These are phyloP conservation scores for Cantharis rustica DNA, from an alignment of 2,888 invertebrate species.

Conservation along the genomic window DNA sequence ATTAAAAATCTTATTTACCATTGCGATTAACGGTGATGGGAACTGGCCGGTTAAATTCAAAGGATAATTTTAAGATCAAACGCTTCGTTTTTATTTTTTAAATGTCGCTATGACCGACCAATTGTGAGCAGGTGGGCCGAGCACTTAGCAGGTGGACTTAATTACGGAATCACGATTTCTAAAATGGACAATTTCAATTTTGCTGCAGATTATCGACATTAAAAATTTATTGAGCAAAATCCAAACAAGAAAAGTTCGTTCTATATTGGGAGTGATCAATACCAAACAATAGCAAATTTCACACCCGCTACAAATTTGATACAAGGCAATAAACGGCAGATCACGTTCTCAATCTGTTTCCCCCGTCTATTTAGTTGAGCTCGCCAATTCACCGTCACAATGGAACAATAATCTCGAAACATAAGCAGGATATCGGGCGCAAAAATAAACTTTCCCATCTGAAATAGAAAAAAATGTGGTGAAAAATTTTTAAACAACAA, in stretches of 20 bases:
- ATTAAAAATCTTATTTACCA: conserved; percentile 51
- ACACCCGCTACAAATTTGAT: conserved; percentile 39
- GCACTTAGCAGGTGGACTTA: not conserved
- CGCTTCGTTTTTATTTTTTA: not conserved
- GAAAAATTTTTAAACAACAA: not conserved
- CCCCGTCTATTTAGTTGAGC: conserved; percentile 29
- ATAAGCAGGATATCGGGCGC: conserved; percentile 27
- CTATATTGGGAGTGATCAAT: conserved; percentile 1
- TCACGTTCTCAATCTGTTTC: conserved; percentile 39
- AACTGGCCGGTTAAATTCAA: conserved; percentile 48
- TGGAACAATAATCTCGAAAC: conserved; percentile 34
- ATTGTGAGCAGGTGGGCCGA: not conserved
- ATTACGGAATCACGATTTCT: not conserved
- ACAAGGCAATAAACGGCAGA: conserved; percentile 39
- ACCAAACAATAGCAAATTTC: conserved; percentile 30
- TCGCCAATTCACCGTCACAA: conserved; percentile 32
- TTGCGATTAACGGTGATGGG: conserved; percentile 52
- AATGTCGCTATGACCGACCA: no score
- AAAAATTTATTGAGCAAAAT: not conserved
- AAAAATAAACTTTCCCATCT: not conserved
- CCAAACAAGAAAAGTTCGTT: not conserved
- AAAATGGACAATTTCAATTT: not conserved
- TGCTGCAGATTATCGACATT: not conserved
- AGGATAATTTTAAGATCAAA: not conserved
- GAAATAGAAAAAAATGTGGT: not conserved